Percentiles rank a stretch among this genome's conserved stretches.
phyloP scores from a whole-genome alignment of 2,888 invertebrate species.

The Adelphocoris suturalis region DNA sequence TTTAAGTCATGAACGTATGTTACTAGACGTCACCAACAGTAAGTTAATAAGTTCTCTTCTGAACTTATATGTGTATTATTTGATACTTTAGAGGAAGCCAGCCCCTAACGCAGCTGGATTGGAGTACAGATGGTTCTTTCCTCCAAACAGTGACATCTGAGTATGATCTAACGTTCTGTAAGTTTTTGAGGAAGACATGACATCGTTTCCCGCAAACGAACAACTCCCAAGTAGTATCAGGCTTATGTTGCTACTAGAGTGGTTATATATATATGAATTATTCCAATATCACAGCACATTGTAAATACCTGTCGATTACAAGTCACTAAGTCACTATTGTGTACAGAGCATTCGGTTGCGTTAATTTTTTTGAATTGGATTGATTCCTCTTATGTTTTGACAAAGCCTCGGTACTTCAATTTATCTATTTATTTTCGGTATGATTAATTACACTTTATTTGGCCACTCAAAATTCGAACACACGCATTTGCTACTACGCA shows the following conservation, averaged over 20 bases:
- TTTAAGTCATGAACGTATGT: no score
- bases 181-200: conserved; percentile 78
- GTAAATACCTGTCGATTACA: background rate
- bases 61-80: background rate
- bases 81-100: conserved; percentile 84
- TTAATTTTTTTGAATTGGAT: no score
- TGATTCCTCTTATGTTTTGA: no score
- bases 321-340: background rate
- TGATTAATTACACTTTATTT: no score
- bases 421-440: no score
- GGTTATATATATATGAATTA: background rate
- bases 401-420: no score
- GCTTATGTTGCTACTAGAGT: conserved; percentile 5
- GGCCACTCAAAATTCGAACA: background rate
- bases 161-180: conserved; percentile 93
- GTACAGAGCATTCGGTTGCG: background rate
- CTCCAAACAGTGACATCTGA: conserved; percentile 94
- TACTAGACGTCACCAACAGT: no score
- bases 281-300: no score
- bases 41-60: no score
- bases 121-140: conserved; percentile 93
- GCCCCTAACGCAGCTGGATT: conserved; percentile 91
- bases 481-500: background rate
- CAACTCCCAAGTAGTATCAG: background rate
- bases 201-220: background rate